Evolutionary conservation across 2,797 vertebrate genomes (phyloP), one percentile per base, ranked within the genome.

Genomic region (Trachurus trachurus): DNA sequence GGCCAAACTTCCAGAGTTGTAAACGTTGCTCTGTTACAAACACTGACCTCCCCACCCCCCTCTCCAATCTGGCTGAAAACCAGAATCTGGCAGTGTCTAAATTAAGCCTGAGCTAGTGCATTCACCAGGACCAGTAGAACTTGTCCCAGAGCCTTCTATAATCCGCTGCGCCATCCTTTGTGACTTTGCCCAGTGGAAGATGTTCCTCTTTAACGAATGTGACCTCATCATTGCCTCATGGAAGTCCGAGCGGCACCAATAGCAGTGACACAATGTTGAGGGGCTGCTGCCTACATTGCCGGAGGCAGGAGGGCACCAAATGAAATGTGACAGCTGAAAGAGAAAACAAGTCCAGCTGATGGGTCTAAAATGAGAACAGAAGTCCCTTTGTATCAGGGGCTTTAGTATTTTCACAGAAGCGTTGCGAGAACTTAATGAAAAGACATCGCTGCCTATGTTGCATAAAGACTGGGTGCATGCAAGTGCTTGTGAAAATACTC

Each of bases 301-400:
- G n/a, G 68, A 68, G 92, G 94, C 89, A 66, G 83, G 50, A 86
- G 42, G 76, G 64, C 81, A 78, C 47, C 81, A 92, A 95, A 95
- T 91, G 81, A 90, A 90, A 94, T 93, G 92, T 95, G 95, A 95
- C 95, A 95, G 92, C 90, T 92, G 82, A 87, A 87, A 89, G 89
- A 92, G 86, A 91, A 91, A 92, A 91, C 78, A 86, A 87, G 83
- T 88, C 76, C 92, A 88, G 89, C 91, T 94, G 87, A 92, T 84
- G 87, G 87, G 78, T 80, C 78, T 76, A 68, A 91, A 84, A 91
- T 78, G 80, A 78, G 89, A 86, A 86, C 86, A 90, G 88, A 78
- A 84, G 68, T 76, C 77, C 81, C 62, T 83, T 78, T 92, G 80
- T 84, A 67, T 83, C 52, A n/a, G 62, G 2, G 8, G 26, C 53